These are phyloP conservation scores for Cacatua alba DNA, from an alignment of 2,113 vertebrate genomes.

Conservation along the genomic window DNA sequence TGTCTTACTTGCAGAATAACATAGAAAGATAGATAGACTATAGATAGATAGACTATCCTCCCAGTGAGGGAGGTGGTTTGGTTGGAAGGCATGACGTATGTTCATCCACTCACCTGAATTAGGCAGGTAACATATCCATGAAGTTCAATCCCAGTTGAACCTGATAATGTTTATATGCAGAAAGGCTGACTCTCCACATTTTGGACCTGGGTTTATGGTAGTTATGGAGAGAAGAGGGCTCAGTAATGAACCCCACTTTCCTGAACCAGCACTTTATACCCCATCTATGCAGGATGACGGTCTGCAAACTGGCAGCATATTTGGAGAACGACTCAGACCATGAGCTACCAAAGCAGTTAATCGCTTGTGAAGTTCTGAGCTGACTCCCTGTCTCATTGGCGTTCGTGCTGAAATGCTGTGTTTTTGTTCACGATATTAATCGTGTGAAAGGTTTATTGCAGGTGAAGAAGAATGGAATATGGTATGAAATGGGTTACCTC, in stretches of 20 bases:
- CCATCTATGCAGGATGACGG: not conserved
- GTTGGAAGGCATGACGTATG: not conserved
- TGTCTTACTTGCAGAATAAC: not conserved
- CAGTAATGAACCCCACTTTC: not conserved
- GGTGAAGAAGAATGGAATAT: not conserved
- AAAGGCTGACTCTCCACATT: not conserved
- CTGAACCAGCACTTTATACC: not conserved
- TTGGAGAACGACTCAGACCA: not conserved
- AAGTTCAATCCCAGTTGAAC: not conserved
- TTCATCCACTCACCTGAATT: not conserved
- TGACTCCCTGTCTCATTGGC: not conserved
- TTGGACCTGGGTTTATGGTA: not conserved
- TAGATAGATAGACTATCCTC: not conserved
- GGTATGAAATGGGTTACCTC: not conserved
- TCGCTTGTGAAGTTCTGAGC: not conserved
- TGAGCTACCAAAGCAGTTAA: not conserved
- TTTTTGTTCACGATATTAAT: not conserved
- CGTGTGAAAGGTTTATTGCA: not conserved
- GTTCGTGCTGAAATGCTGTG: not conserved
- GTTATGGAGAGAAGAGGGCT: not conserved
- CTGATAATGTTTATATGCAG: rapidly evolving
- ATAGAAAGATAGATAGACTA: not conserved
- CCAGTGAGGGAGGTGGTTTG: not conserved
- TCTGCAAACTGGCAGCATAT: not conserved
- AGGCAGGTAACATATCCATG: not conserved